Percentiles rank a stretch among this genome's conserved stretches.
These are phyloP conservation scores for Orthonevra nobilis DNA, from an alignment of 2,888 invertebrate genomes.

Conservation along the genomic window DNA sequence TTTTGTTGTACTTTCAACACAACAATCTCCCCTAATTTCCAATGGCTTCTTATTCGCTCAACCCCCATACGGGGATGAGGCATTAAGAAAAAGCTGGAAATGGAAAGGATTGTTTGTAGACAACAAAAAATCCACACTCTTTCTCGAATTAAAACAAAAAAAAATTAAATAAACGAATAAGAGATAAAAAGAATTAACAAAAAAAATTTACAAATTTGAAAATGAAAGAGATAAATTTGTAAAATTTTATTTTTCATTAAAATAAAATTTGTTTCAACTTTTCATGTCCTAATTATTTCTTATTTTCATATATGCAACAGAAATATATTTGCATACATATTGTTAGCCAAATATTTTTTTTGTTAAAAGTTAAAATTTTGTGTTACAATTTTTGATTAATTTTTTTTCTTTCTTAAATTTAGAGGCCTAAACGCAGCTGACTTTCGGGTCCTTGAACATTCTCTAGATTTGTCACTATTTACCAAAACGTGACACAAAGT, in stretches of 20 bases:
- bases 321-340: slow-evolving; percentile 18
- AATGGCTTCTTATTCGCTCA: slow-evolving; percentile 7
- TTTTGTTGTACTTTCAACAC: slow-evolving; percentile 70
- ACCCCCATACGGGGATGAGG: not conserved
- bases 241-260: not conserved
- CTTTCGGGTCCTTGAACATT: slow-evolving; percentile 35
- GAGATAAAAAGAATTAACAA: slow-evolving; percentile 8
- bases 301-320: slow-evolving; percentile 16
- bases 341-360: slow-evolving; percentile 31
- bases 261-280: slow-evolving; percentile 12
- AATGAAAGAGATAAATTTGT: slow-evolving; percentile 25
- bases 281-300: slow-evolving; percentile 5
- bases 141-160: slow-evolving; percentile 48
- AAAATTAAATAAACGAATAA: slow-evolving; percentile 18
- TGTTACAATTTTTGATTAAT: slow-evolving; percentile 48
- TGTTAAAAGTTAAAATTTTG: slow-evolving; percentile 9
- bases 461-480: slow-evolving; percentile 42
- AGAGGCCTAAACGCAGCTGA: slow-evolving; percentile 34
- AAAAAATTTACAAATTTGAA: slow-evolving; percentile 48
- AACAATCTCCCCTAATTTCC: slow-evolving; percentile 21
- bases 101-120: slow-evolving; percentile 24
- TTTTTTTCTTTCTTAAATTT: slow-evolving; percentile 42
- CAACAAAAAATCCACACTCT: slow-evolving; percentile 54
- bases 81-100: slow-evolving; percentile 13
- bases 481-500: slow-evolving; percentile 41